Percentiles rank a stretch among this genome's conserved stretches.
Conservation (phyloP, 2,888 invertebrate genomes). For the Craniophora ligustri region DNA sequence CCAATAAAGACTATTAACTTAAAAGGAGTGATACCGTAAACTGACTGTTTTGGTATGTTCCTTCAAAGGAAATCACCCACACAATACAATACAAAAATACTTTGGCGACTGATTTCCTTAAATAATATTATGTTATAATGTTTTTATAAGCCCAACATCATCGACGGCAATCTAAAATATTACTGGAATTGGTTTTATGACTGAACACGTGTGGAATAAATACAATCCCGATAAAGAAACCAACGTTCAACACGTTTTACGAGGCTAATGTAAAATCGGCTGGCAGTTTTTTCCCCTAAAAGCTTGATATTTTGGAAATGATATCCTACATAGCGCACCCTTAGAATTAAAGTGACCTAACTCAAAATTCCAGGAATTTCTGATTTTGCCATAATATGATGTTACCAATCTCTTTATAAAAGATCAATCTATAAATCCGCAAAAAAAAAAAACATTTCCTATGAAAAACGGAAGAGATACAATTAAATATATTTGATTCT, state of each 20-base stretch:
- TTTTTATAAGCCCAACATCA: slow-evolving; percentile 13
- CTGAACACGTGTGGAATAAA: slow-evolving; percentile 8
- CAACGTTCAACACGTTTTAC: not conserved
- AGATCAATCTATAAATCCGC: too few species aligned
- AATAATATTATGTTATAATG: not conserved
- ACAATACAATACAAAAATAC: slow-evolving; percentile 3
- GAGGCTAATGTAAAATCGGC: too few species aligned
- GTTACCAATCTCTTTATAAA: too few species aligned
- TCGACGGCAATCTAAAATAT: slow-evolving; percentile 4
- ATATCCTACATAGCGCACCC: too few species aligned
- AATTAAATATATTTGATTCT: too few species aligned
- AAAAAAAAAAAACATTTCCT: too few species aligned
- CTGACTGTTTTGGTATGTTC: slow-evolving; percentile 31
- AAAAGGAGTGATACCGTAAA: slow-evolving; percentile 60
- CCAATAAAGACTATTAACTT: slow-evolving; percentile 37
- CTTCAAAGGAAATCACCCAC: slow-evolving; percentile 43
- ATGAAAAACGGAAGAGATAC: too few species aligned
- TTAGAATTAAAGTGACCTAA: too few species aligned
- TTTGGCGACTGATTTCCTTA: slow-evolving; percentile 11
- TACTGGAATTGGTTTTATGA: slow-evolving; percentile 18
- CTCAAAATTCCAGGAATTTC: too few species aligned
- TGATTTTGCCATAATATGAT: too few species aligned
- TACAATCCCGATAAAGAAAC: not conserved
- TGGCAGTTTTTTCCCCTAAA: too few species aligned
- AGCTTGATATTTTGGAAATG: too few species aligned